Conservation (phyloP, 1,140 invertebrate species). For the Papilio helenus region DNA sequence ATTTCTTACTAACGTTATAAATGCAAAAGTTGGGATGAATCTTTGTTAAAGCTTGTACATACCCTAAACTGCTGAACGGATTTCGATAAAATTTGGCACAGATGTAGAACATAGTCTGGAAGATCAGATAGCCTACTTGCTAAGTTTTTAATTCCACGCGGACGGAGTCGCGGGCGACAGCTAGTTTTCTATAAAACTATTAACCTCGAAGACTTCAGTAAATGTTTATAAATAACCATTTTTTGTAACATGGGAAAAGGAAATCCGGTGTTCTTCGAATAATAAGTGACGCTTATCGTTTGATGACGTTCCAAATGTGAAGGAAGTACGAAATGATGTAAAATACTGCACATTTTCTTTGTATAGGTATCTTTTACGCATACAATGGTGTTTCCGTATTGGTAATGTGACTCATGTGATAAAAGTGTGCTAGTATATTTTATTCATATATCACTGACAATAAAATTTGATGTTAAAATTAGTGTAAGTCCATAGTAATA, state of each 20-base stretch:
- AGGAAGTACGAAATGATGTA: not conserved
- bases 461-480: no score
- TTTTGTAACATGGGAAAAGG: not conserved
- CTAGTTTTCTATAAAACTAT: no score
- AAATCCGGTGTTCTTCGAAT: slow-evolving; percentile 13
- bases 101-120: no score
- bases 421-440: not conserved
- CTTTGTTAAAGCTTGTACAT: no score
- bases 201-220: not conserved
- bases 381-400: slow-evolving; percentile 12
- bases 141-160: no score
- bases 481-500: no score
- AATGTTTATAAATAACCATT: not conserved
- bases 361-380: slow-evolving; percentile 1
- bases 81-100: no score
- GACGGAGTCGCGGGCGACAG: no score
- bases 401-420: not conserved
- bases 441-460: not conserved
- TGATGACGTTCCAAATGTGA: not conserved
- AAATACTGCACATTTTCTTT: slow-evolving; percentile 8
- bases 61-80: no score
- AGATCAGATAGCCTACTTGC: no score
- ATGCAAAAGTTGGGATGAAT: no score
- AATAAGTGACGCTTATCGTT: slow-evolving; percentile 1
- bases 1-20: no score